These are phyloP conservation scores for Drosophila prolongata DNA, from an alignment of 2,888 invertebrate species.

Conservation along the genomic window DNA sequence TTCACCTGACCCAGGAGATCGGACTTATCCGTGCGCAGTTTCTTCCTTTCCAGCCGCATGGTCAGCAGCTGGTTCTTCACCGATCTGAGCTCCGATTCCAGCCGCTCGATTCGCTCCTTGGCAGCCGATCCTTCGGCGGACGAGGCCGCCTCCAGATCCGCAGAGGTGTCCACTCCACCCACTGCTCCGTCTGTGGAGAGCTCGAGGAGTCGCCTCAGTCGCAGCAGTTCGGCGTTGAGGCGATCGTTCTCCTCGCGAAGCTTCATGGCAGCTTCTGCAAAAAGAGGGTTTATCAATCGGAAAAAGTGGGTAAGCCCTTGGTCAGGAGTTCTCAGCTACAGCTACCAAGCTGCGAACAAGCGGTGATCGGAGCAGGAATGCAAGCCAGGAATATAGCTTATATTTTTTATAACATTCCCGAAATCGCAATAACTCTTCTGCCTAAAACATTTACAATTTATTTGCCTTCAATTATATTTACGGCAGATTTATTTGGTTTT, in stretches of 20 bases:
- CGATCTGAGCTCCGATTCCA: constrained; percentile 84
- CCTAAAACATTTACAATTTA: too few species aligned
- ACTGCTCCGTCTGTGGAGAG: constrained; percentile 87
- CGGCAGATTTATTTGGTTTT: too few species aligned
- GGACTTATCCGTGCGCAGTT: constrained; percentile 96
- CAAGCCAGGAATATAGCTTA: constrained; percentile 12
- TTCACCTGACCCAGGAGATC: constrained; percentile 97
- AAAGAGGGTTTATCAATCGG: neutral
- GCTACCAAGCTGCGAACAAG: constrained; percentile 66
- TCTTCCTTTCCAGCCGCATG: constrained; percentile 94
- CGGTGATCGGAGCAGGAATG: constrained; percentile 32
- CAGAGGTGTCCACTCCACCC: constrained; percentile 84
- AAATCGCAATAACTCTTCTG: too few species aligned
- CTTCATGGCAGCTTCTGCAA: constrained; percentile 79
- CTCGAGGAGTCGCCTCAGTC: constrained; percentile 84
- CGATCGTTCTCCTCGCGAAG: constrained; percentile 90
- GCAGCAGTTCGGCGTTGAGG: constrained; percentile 85
- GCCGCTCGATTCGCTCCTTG: constrained; percentile 85
- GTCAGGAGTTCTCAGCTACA: constrained; percentile 16
- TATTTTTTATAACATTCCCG: too few species aligned
- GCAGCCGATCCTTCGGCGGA: constrained; percentile 81
- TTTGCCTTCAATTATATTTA: too few species aligned
- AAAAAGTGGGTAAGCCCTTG: too few species aligned
- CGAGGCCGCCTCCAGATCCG: constrained; percentile 84
- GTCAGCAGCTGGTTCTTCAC: constrained; percentile 86